Evolutionary conservation across 2,888 invertebrate species (phyloP).

Genomic region (Zootermopsis nevadensis): DNA sequence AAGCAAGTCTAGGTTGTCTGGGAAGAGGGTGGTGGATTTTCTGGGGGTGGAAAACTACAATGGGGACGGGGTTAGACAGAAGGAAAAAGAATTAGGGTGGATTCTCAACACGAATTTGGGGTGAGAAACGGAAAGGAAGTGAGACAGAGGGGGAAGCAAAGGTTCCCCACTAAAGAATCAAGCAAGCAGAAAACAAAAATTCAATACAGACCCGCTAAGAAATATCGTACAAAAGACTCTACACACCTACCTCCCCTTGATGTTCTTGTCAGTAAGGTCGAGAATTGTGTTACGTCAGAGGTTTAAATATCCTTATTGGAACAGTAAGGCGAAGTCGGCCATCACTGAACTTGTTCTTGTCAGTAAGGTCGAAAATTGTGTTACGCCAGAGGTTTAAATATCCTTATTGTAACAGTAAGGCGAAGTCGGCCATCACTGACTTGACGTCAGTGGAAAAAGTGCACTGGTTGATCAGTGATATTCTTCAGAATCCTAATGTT

Average conservation of each 20-base stretch:
- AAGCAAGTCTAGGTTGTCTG: neutral
- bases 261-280: neutral
- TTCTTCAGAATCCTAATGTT: too few relatives aligned
- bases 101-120: neutral
- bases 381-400: neutral
- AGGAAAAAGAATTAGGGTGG: neutral
- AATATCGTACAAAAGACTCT: neutral
- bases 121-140: neutral
- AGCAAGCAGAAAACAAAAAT: conserved; percentile 35
- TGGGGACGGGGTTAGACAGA: neutral
- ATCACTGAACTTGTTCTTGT: neutral
- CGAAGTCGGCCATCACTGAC: neutral
- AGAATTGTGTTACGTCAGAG: neutral
- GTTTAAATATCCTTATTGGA: neutral
- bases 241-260: neutral
- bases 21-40: neutral
- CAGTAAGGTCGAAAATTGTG: neutral
- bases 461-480: too few relatives aligned
- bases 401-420: neutral
- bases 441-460: too few relatives aligned
- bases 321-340: neutral
- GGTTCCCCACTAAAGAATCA: conserved; percentile 24
- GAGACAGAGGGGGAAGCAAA: neutral
- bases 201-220: conserved; percentile 3
- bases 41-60: neutral